Base-by-base conservation (phyloP, 2,797 vertebrate species). In the Hafferia zeledoni region DNA sequence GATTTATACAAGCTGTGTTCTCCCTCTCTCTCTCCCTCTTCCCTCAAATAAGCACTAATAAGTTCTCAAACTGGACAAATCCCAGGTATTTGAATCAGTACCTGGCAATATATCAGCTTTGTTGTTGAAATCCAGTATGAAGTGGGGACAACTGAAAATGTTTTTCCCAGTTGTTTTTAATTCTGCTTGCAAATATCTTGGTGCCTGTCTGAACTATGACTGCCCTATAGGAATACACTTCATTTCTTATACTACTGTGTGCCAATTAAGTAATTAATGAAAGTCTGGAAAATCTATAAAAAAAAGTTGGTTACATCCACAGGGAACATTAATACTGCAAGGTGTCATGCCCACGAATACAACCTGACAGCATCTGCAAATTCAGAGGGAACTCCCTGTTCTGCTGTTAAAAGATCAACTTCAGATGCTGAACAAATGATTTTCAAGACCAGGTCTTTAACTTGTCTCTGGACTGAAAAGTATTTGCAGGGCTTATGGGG, bases 21-120 rank as follows among this genome's bases (percentile, higher is more conserved):
- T 90, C 65, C 61, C 56, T 76, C 64, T 87, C 64, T 87, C 78
- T 81, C 53, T 27, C 84, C 43, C 35, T 85, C 60, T 78, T 75
- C 68, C 39, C 46, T 88, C 69, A 94, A 85, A 92, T 85, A 93
- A 94, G 59, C 13, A 6, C 52, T 85, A 89, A 37, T 86, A 95
- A 90, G 61, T 96, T 92, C 49, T 94, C 71, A 88, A 69, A 55
- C 61, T 94, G 81, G 82, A 95, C 74, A 93, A 95, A 94, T 79
- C 84, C 68, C 90, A 82, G 71, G 57, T 22, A 93, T 75, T 30
- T 71, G 77, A 70, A 96, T 94, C 85, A 57, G 71, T 68, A 91
- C 37, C 37, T 83, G 67, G 60, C 82, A 90, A 74, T 75, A 60
- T 14, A 77, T 89, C 89, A 93, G 24, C 74, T 91, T 80, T 79